Base-by-base conservation (phyloP, 2,888 invertebrate genomes). In the Scaptomyza flava region DNA sequence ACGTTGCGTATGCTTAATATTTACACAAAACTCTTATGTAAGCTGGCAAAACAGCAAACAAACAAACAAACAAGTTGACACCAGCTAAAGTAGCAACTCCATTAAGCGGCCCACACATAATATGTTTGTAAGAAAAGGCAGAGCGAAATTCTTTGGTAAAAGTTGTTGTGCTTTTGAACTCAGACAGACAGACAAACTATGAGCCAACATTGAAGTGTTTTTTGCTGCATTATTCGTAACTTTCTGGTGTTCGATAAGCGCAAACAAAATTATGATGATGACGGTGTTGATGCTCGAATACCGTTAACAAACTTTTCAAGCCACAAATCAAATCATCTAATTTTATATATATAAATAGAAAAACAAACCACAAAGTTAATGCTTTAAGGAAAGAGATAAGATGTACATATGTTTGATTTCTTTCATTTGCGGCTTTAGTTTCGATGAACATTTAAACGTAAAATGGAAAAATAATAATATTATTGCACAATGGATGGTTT, bases 211-310 rank as follows among this genome's bases (percentile, higher is more conserved):
- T 71, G 59, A 81, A 83, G 78, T 77, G 81, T 61, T 62, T 48
- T 62, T 33, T 43, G 48, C 34, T 61, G 76, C 79, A 80, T 83
- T 80, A 81, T 80, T 78, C 76, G 68, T 74, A 78, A 86, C 81
- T 81, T 82, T 78, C 59, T 53, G 72, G 78, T 63, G 56, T 74
- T 80, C 78, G 84, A 82, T 83, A 81, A 83, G 87, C 78, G 70
- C 7, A 47, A 56, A 71, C 73, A 62, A 59, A 72, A 72, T 80
- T 83, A 86, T 73, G 82, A 77, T 85, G 80, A 76, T 73, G 76
- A 53, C 68, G 70, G 45, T 56, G 65, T 65, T 71, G 81, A 78
- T 68, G 72, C 60, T 79, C 14, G 63, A n/a, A 14, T 6, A 46
- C 62, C 48, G 46, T 79, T 81, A 77, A 56, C 67, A 74, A 41